These are phyloP conservation scores for Drosophila arawakana DNA, from an alignment of 1,140 invertebrate species.

Conservation along the genomic window DNA sequence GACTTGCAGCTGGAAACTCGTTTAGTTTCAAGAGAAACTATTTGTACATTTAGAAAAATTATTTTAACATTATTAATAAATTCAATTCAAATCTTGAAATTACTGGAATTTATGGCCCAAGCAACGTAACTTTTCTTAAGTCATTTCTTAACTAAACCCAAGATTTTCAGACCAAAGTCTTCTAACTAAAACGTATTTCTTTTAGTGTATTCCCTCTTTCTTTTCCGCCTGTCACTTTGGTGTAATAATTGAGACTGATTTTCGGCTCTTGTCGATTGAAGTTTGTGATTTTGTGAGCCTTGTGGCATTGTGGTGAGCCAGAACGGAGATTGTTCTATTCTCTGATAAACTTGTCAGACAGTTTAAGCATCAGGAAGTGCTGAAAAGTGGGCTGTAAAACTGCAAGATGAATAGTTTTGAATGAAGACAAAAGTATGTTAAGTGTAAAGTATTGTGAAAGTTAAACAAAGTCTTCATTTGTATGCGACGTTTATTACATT, in stretches of 20 bases:
- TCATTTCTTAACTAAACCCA: no score
- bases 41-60: neutral
- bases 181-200: no score
- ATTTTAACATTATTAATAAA: no score
- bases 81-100: no score
- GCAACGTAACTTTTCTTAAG: no score
- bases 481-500: slow-evolving; percentile 9
- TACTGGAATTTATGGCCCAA: no score
- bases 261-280: slow-evolving; percentile 56
- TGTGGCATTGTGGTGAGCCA: slow-evolving; percentile 15
- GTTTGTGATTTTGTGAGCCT: slow-evolving; percentile 41
- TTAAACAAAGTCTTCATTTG: slow-evolving; percentile 2
- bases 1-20: slow-evolving; percentile 18
- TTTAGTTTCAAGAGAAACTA: slow-evolving; percentile 16
- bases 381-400: neutral
- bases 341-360: slow-evolving; percentile 9
- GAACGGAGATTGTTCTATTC: slow-evolving; percentile 11
- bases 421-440: neutral
- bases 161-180: no score
- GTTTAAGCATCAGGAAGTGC: neutral
- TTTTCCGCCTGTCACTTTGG: neutral
- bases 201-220: neutral
- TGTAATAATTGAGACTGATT: slow-evolving; percentile 76
- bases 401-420: neutral
- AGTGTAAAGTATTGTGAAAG: neutral